phyloP scores from a whole-genome alignment of 2,113 vertebrate species.

The Pao palembangensis region DNA sequence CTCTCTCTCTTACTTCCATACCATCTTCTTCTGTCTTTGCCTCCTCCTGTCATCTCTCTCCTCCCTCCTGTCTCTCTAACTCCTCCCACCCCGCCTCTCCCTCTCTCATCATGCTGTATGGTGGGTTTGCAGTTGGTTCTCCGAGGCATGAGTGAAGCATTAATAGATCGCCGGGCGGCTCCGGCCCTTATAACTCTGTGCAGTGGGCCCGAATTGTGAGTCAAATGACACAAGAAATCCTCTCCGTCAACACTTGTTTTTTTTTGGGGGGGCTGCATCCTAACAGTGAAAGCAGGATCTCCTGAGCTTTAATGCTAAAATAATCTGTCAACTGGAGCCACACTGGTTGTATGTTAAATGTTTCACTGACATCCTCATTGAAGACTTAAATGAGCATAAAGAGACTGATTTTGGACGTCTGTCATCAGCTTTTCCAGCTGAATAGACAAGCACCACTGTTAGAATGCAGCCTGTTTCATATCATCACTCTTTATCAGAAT shows the following conservation, averaged over 20 bases:
- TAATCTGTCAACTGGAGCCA: not conserved
- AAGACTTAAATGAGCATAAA: no score
- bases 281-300: conserved; percentile 24
- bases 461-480: conserved; percentile 61
- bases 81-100: conserved; percentile 40
- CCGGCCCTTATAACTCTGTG: conserved; percentile 99
- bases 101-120: conserved; percentile 84
- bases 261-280: conserved; percentile 59
- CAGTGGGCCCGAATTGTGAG: conserved; percentile 99
- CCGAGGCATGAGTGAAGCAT: conserved; percentile 98
- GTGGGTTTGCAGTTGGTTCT: conserved; percentile 98
- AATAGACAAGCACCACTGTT: conserved; percentile 30
- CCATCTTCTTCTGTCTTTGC: conserved; percentile 3
- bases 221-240: conserved; percentile 78
- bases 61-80: conserved; percentile 18
- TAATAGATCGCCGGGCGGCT: conserved; percentile 99
- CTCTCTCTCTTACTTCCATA: conserved; percentile 39
- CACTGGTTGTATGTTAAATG: not conserved
- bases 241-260: conserved; percentile 47
- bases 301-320: not conserved
- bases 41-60: conserved; percentile 5
- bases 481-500: conserved; percentile 36
- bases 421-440: no score
- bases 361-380: not conserved
- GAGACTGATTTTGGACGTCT: no score